Percentiles rank a stretch among this genome's conserved stretches.
These are phyloP conservation scores for Aplochiton taeniatus DNA, from an alignment of 2,797 vertebrate species.

Conservation along the genomic window DNA sequence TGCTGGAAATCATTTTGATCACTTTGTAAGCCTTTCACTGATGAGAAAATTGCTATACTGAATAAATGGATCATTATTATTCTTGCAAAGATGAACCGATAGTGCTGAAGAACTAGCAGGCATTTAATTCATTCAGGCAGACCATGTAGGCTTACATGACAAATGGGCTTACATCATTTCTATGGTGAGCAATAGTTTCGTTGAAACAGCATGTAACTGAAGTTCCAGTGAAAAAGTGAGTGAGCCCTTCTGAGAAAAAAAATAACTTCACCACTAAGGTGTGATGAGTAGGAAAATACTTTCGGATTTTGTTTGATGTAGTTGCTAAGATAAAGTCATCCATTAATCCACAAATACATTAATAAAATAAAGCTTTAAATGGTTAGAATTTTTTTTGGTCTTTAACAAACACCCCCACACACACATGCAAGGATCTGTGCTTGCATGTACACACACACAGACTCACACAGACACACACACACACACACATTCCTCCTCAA, in stretches of 20 bases:
- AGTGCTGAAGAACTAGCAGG: not conserved
- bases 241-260: not conserved
- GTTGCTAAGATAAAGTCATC: not conserved
- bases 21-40: too few relatives aligned
- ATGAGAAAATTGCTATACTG: too few relatives aligned
- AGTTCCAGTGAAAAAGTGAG: not conserved
- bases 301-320: not conserved
- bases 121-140: not conserved
- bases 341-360: constrained; percentile 7
- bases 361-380: not conserved
- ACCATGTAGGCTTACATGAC: not conserved
- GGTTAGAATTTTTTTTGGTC: not conserved
- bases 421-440: not conserved
- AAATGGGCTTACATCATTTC: not conserved
- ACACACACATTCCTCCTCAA: constrained; percentile 28
- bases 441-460: constrained; percentile 12
- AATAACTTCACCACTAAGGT: not conserved
- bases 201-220: not conserved
- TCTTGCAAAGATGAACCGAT: not conserved
- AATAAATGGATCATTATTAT: too few relatives aligned
- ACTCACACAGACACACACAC: constrained; percentile 24
- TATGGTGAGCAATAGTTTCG: not conserved
- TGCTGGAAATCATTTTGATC: too few relatives aligned
- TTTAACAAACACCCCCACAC: not conserved
- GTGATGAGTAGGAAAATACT: not conserved